Base-by-base conservation (phyloP, 2,797 vertebrate genomes). In the Sebastes ruberrimus region DNA sequence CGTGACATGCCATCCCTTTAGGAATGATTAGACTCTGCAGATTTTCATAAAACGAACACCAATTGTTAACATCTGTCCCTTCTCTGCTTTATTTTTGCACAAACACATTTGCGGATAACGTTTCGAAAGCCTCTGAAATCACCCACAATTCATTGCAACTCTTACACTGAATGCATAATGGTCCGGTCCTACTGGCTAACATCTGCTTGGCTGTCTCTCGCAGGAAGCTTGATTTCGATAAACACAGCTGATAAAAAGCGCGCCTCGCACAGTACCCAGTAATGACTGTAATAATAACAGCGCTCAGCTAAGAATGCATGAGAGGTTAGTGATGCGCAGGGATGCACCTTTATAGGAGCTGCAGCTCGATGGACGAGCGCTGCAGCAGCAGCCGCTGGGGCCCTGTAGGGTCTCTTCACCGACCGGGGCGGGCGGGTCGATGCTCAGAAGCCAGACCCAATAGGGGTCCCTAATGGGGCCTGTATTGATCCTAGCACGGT, bases 381-480 rank as follows among this genome's bases (percentile, higher is more conserved):
- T 3, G 38, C 38, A 18, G 42, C 68, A 16, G 73, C 56, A 76
- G 74, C 63, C 23, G 7, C 4, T 23, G 1, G 14, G 20, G 68
- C 78, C 83, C 85, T 81, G 60, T 60, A 71, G 89, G 86, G 64
- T 71, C 82, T 76, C 71, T 76, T 69, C 91, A 61, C 79, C 67
- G 20, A 70, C 68, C 52, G n/a, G 23, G 86, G 69, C 35, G 78
- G 88, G 28, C 20, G 35, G 90, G 90, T 93, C 89, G 86, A 94
- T 93, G 84, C 85, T 80, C 88, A 74, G 70, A 88, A 90, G 76
- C 87, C 87, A 86, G 71, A 84, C 86, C 86, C 91, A 53, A 83
- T 70, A 85, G 92, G 92, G 90, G 91, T 93, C 88, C 69, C 85
- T 94, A 94, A 95, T 95, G 91, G 91, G 85, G 83, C 88, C 76